Base-by-base conservation (phyloP, 2,888 invertebrate species). In the Achlya flavicornis region DNA sequence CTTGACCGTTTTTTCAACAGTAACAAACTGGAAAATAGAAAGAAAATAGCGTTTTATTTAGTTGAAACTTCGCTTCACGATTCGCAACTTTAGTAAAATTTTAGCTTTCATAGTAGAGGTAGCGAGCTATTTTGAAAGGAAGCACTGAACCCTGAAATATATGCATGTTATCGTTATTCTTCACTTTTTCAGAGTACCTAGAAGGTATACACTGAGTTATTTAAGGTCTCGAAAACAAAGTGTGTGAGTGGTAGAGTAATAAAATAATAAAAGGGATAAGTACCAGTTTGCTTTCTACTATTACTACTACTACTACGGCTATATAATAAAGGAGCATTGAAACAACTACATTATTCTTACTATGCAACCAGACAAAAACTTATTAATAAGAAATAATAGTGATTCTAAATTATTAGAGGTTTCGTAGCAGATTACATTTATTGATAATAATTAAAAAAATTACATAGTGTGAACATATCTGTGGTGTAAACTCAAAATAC, bases 51-150 rank as follows among this genome's bases (percentile, higher is more conserved):
- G 72, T 78, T 78, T 75, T 78, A 80, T 43, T 12, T 43, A 3
- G 0, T 0, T 78, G 73, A 78, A 85, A 88, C 81, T 87, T 80
- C 78, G 73, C 85, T 87, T 81, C 77, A 85, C 79, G 81, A 80
- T 83, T 80, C 80, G 73, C 80, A 77, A 81, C 80, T 86, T 81
- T 75, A 75, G 74, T 79, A 82, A 82, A 43, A 84, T 88, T 87
- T 83, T 71, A 86, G 79, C 79, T 85, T 84, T 82, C 81, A 83
- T 86, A 85, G 85, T 81, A 85, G 14, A 26, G 12, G 41, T 41
- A 32, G 19, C 26, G 57, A 33, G 14, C 33, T 58, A 7, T 58
- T 14, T 43, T 43, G 14, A 43, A 43, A 43, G 41, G 43, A 43
- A 14, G 14, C 43, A 14, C 43, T 43, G 43, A 14, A 43, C 14